These are phyloP conservation scores for Chiroxiphia lanceolata DNA, from an alignment of 2,797 vertebrate genomes.

Conservation along the genomic window DNA sequence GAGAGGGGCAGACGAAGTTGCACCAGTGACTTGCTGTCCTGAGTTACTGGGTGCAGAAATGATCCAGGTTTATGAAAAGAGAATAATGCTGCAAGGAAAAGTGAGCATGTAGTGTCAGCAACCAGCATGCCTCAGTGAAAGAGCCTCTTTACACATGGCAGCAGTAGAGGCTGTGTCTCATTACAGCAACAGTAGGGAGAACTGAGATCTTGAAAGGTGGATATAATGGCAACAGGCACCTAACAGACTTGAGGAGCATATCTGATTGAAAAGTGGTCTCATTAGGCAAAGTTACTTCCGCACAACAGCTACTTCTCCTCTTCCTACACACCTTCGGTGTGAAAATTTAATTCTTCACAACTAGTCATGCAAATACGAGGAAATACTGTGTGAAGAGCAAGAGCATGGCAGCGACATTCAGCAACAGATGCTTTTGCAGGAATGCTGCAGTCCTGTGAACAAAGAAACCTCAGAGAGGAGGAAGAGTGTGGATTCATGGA, in stretches of 20 bases:
- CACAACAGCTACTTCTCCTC: neutral
- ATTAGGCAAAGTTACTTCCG: neutral
- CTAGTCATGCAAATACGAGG: neutral
- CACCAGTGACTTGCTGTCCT: neutral
- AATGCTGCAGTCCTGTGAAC: neutral
- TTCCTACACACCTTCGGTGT: neutral
- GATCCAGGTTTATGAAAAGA: neutral
- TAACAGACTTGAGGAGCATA: neutral
- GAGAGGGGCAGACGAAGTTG: neutral
- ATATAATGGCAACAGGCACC: neutral
- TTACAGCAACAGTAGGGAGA: neutral
- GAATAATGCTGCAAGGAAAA: neutral
- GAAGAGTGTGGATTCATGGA: neutral
- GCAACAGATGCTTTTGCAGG: neutral
- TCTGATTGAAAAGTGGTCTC: neutral
- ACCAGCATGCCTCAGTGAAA: neutral
- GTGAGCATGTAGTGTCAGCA: accelerated
- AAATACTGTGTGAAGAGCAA: neutral
- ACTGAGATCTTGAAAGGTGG: neutral
- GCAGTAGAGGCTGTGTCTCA: neutral
- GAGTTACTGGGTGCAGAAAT: neutral
- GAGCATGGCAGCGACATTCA: neutral
- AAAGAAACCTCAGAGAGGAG: neutral
- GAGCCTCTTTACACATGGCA: neutral
- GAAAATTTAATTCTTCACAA: neutral